phyloP scores from a whole-genome alignment of 1,140 invertebrate species.

The Drosophila obscura region DNA sequence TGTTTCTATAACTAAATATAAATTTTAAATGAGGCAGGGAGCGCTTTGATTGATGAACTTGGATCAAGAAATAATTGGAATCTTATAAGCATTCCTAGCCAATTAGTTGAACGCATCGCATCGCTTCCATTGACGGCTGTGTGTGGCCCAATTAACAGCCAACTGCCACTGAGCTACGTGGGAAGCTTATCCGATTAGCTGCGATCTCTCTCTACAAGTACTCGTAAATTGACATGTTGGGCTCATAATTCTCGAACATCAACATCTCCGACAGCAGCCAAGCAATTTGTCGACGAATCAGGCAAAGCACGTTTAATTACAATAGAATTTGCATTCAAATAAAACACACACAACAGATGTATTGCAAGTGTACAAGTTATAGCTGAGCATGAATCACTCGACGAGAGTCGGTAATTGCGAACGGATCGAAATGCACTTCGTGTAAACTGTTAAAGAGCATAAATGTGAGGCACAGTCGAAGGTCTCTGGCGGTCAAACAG shows the following conservation, averaged over 20 bases:
- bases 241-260: constrained; percentile 61
- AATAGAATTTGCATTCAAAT: constrained; percentile 60
- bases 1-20: constrained; percentile 1
- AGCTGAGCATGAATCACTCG: constrained; percentile 59
- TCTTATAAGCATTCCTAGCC: neutral
- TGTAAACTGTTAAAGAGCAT: constrained; percentile 66
- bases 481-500: constrained; percentile 50
- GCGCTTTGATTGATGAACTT: too few relatives aligned
- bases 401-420: constrained; percentile 50
- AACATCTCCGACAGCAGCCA: constrained; percentile 18
- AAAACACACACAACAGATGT: constrained; percentile 6
- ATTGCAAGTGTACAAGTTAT: neutral
- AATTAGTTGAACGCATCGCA: neutral
- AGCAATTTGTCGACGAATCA: constrained; percentile 64
- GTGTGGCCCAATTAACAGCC: too few relatives aligned
- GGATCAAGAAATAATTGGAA: too few relatives aligned
- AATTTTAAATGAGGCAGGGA: neutral
- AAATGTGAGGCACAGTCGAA: constrained; percentile 59
- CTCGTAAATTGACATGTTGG: constrained; percentile 50
- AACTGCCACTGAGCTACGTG: constrained; percentile 46
- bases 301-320: constrained; percentile 57
- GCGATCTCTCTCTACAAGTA: constrained; percentile 30
- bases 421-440: constrained; percentile 60
- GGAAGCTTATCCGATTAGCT: constrained; percentile 41
- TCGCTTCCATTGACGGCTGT: neutral